Percentiles rank a stretch among this genome's conserved stretches.
These are phyloP conservation scores for Syndactyla subalaris DNA, from an alignment of 2,797 vertebrate species.

Conservation along the genomic window DNA sequence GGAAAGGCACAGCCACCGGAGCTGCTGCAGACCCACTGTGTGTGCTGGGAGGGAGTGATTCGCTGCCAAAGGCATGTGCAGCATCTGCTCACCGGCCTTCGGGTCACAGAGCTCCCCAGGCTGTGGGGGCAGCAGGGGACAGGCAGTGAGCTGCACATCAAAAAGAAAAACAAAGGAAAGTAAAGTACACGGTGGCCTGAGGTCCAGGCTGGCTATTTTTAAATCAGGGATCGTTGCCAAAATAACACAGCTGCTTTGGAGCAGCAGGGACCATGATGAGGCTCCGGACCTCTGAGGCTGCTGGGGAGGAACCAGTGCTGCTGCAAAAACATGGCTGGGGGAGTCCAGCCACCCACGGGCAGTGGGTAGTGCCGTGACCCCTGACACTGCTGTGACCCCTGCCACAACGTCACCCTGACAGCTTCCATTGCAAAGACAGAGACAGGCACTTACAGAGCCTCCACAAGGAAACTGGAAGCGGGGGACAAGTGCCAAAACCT, in stretches of 20 bases:
- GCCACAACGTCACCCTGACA: not conserved
- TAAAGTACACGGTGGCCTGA: not conserved
- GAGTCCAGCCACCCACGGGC: not conserved
- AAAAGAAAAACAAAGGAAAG: constrained; percentile 5
- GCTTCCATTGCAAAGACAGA: not conserved
- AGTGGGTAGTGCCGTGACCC: not conserved
- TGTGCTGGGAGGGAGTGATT: not conserved
- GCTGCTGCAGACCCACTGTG: rapidly evolving
- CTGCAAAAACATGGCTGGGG: not conserved
- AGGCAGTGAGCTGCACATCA: not conserved
- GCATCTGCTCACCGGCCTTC: rapidly evolving
- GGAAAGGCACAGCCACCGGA: rapidly evolving
- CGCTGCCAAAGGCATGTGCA: rapidly evolving
- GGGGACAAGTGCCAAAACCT: constrained; percentile 18
- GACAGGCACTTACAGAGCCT: not conserved
- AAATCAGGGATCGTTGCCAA: constrained; percentile 14
- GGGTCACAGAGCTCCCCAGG: not conserved
- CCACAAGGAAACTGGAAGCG: not conserved
- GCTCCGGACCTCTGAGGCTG: not conserved
- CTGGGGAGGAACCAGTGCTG: not conserved
- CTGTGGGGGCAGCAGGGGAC: not conserved
- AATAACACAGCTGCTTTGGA: constrained; percentile 38
- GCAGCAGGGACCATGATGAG: not conserved
- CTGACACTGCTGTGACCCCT: not conserved
- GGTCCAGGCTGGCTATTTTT: constrained; percentile 54